Conservation (phyloP, 2,113 vertebrate species). For the Tupaia tana region DNA sequence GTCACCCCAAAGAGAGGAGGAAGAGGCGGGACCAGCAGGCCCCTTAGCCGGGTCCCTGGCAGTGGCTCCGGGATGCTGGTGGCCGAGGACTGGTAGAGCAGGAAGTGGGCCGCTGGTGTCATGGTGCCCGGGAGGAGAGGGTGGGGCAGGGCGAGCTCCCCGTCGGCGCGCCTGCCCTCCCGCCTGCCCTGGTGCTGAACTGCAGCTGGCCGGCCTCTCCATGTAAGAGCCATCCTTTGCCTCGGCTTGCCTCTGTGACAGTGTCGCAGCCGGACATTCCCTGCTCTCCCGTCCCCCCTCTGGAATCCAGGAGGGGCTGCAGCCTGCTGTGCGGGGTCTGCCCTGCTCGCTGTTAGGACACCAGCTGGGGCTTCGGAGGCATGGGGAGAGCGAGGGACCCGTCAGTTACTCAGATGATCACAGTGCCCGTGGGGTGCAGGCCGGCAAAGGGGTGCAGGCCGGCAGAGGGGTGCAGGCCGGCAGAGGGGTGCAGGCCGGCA, state of each 20-base stretch:
- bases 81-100: slow-evolving; percentile 81
- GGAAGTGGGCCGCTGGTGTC: slow-evolving; percentile 86
- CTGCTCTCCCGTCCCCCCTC: no score
- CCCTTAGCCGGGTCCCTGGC: slow-evolving; percentile 81
- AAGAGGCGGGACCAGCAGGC: not conserved
- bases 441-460: not conserved
- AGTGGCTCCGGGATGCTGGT: slow-evolving; percentile 82
- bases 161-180: slow-evolving; percentile 89
- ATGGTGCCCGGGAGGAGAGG: slow-evolving; percentile 80
- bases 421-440: no score
- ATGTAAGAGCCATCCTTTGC: no score
- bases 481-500: not conserved
- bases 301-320: no score
- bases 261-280: no score
- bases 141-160: slow-evolving; percentile 78
- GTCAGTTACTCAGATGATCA: no score
- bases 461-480: not conserved
- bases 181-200: slow-evolving; percentile 87
- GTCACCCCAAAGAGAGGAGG: not conserved
- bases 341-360: not conserved
- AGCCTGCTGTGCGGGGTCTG: not conserved
- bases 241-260: slow-evolving; percentile 75
- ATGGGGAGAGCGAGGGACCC: not conserved
- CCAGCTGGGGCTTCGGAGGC: not conserved
- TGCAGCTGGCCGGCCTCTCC: slow-evolving; percentile 83